These are phyloP conservation scores for Kryptopterus vitreolus DNA, from an alignment of 2,797 vertebrate species.

Conservation along the genomic window DNA sequence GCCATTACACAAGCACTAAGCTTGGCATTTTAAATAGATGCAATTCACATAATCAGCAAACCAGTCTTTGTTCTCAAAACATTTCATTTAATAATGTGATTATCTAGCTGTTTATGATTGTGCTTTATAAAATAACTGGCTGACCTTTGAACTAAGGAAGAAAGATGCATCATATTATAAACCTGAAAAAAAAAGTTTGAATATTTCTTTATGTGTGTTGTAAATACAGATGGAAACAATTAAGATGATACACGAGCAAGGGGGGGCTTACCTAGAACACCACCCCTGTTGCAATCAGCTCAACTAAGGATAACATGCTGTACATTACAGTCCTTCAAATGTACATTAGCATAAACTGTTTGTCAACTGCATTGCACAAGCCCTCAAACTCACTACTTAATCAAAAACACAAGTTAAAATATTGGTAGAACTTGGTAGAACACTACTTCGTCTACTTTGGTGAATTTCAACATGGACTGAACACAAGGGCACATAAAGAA, in stretches of 20 bases:
- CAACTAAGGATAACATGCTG: not conserved
- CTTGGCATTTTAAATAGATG: slow-evolving; percentile 31
- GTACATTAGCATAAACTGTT: not conserved
- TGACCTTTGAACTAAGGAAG: slow-evolving; percentile 18
- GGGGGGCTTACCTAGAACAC: not conserved
- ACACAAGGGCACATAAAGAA: not conserved
- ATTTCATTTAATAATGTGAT: slow-evolving; percentile 13
- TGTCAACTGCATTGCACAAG: slow-evolving; percentile 39
- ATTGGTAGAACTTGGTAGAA: not conserved
- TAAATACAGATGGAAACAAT: slow-evolving; percentile 9
- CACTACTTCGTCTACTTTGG: not conserved
- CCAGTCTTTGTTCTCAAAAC: slow-evolving; percentile 27
- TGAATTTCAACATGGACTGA: not conserved
- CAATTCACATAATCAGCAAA: slow-evolving; percentile 50
- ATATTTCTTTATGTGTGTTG: slow-evolving; percentile 37
- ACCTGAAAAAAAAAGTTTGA: slow-evolving; percentile 3
- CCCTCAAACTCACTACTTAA: slow-evolving; percentile 21
- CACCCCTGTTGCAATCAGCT: not conserved
- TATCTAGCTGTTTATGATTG: slow-evolving; percentile 25
- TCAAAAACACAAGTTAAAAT: not conserved
- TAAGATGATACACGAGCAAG: slow-evolving; percentile 10
- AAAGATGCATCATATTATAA: slow-evolving; percentile 40
- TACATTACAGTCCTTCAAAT: not conserved
- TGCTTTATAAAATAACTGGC: slow-evolving; percentile 8
- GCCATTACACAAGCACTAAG: slow-evolving; percentile 42